Percentiles rank a stretch among this genome's conserved stretches.
Conservation (phyloP, 1,140 invertebrate genomes). For the Probaryconus sp. region DNA sequence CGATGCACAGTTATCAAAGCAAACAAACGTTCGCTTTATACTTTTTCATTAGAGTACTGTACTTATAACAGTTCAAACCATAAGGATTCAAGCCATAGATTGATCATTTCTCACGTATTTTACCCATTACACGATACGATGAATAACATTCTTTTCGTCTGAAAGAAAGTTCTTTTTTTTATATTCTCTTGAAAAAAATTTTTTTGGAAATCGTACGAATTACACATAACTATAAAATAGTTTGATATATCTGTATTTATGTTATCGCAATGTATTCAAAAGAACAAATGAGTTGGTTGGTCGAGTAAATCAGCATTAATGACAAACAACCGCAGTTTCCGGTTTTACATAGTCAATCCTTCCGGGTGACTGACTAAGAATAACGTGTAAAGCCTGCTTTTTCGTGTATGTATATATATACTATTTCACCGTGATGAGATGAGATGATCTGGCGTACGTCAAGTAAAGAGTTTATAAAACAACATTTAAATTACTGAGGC, state of each 20-base stretch:
- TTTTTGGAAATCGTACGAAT: too few relatives aligned
- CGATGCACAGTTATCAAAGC: slow-evolving; percentile 67
- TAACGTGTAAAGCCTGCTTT: slow-evolving; percentile 22
- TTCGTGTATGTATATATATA: too few relatives aligned
- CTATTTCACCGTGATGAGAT: slow-evolving; percentile 45
- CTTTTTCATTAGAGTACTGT: slow-evolving; percentile 64
- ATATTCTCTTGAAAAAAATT: too few relatives aligned
- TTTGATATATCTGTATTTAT: too few relatives aligned
- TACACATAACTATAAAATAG: too few relatives aligned
- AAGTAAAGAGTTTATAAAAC: slow-evolving; percentile 59
- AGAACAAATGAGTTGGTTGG: too few relatives aligned
- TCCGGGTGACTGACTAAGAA: slow-evolving; percentile 20
- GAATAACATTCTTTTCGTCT: too few relatives aligned
- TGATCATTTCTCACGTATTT: slow-evolving; percentile 41
- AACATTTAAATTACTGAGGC: background rate
- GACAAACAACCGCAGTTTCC: too few relatives aligned
- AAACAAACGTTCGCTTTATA: slow-evolving; percentile 72
- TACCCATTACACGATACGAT: too few relatives aligned
- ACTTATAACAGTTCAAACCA: slow-evolving; percentile 45
- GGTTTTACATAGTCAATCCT: background rate
- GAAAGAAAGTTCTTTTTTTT: too few relatives aligned
- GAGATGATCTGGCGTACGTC: slow-evolving; percentile 63
- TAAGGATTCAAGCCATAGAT: slow-evolving; percentile 10
- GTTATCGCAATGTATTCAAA: too few relatives aligned
- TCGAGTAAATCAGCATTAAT: too few relatives aligned